Evolutionary conservation across 2,113 vertebrate species (phyloP), one percentile per base, ranked within the genome.

Genomic region (Dicerorhinus sumatrensis): DNA sequence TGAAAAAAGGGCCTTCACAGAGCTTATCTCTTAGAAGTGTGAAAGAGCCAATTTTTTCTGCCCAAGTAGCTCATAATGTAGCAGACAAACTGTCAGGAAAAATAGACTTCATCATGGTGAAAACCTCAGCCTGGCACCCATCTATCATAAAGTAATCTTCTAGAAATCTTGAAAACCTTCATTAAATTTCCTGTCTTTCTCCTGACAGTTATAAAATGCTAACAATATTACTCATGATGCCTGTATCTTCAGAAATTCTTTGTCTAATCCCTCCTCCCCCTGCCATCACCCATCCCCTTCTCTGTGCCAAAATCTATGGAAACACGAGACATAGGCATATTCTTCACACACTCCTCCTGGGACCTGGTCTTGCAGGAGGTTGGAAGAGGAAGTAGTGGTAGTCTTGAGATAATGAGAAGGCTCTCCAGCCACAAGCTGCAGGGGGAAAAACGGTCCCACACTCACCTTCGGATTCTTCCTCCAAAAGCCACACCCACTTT

Each of bases 141-240:
- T 97, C 96, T 95, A 97, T 97, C 97, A 97, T 80, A 98, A 69
- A 98, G 84, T 58, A 92, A 97, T 94, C 93, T 97, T 95, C 88
- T 48, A 98, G 92, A 98, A 98, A 89, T 95, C 91, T 98, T 97
- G 93, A 85, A 98, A 98, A 94, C 8, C 8, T 91, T 94, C 95
- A 96, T 97, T 98, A 97, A 83, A 98, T 97, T 96, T 98, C 97
- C 94, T 98, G 86, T 97, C 94, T 92, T 93, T 72, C 60, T 94
- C 91, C 90, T 95, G 87, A 96, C 96, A 97, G 91, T 97, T 98
- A 98, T 86, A 70, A 98, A 98, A 46, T 85, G 83, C 18, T 97
- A 97, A 98, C 86, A 97, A 17, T 73, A 84, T 94, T 97, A 95
- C n/a, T 58, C 17, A 94, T 23, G 25, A 98, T 88, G 82, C 80